Evolutionary conservation across 1,140 invertebrate genomes (phyloP).

Genomic region (Dufourea novaeangliae): DNA sequence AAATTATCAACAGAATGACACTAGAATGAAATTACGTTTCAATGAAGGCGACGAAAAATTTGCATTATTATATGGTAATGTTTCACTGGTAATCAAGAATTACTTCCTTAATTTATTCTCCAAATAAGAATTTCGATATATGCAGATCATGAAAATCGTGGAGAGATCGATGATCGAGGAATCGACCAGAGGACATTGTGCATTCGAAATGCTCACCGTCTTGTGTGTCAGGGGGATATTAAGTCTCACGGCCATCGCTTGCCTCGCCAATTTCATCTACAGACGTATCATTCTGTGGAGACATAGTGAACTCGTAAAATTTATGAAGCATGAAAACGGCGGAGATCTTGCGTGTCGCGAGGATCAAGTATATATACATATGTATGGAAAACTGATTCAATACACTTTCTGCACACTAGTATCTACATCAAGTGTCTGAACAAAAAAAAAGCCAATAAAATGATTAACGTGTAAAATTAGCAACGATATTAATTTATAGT

Average conservation of each 20-base stretch:
- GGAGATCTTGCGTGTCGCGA: too few relatives aligned
- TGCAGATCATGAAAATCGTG: too few relatives aligned
- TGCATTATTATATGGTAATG: too few relatives aligned
- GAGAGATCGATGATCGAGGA: background rate
- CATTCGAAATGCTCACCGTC: conserved; percentile 55
- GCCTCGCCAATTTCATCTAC: conserved; percentile 21
- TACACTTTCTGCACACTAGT: too few relatives aligned
- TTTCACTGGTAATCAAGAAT: too few relatives aligned
- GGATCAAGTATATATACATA: too few relatives aligned
- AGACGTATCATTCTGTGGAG: background rate
- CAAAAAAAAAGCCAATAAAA: background rate
- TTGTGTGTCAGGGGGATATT: conserved; percentile 35
- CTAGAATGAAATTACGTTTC: too few relatives aligned
- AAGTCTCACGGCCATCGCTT: conserved; percentile 16
- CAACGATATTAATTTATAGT: conserved; percentile 43
- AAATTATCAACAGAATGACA: too few relatives aligned
- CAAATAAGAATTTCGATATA: background rate
- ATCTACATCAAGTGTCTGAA: background rate
- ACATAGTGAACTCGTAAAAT: background rate
- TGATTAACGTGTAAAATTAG: too few relatives aligned
- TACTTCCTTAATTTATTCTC: too few relatives aligned
- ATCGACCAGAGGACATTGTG: conserved; percentile 49
- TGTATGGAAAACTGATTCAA: too few relatives aligned
- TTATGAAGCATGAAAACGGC: background rate
- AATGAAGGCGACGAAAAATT: too few relatives aligned